Evolutionary conservation across 2,797 vertebrate species (phyloP).

Genomic region (Gymnodraco acuticeps): DNA sequence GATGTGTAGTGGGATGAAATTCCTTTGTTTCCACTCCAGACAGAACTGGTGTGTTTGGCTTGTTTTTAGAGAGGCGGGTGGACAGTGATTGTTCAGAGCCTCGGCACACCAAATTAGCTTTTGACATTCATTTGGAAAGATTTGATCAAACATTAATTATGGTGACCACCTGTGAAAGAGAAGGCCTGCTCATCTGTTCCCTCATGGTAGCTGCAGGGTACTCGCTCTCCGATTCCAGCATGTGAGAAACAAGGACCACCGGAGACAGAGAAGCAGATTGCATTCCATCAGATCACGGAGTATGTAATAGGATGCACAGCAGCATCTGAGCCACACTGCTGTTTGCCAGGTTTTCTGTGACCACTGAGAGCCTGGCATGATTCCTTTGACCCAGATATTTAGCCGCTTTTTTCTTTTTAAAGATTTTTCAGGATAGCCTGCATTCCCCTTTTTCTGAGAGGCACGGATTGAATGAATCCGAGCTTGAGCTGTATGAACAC

Average conservation of each 20-base stretch:
- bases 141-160: constrained; percentile 82
- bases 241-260: constrained; percentile 55
- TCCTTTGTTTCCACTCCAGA: constrained; percentile 72
- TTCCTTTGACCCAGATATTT: constrained; percentile 79
- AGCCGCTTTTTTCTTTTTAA: constrained; percentile 58
- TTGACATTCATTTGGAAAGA: constrained; percentile 69
- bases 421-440: constrained; percentile 59
- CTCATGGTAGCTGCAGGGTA: constrained; percentile 56
- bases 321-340: constrained; percentile 55
- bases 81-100: constrained; percentile 60
- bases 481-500: constrained; percentile 16
- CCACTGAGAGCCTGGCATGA: constrained; percentile 58
- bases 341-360: constrained; percentile 66
- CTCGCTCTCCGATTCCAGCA: constrained; percentile 37
- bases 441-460: constrained; percentile 34
- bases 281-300: constrained; percentile 69
- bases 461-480: constrained; percentile 7
- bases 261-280: constrained; percentile 68
- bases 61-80: constrained; percentile 56
- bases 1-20: constrained; percentile 59
- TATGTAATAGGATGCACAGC: constrained; percentile 64
- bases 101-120: constrained; percentile 66
- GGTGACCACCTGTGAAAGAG: constrained; percentile 77
- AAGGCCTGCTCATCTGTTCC: constrained; percentile 63
- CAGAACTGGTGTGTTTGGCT: constrained; percentile 59